Percentiles rank a stretch among this genome's conserved stretches.
These are phyloP conservation scores for Sapajus apella DNA, from an alignment of 2,113 vertebrate genomes.

Conservation along the genomic window DNA sequence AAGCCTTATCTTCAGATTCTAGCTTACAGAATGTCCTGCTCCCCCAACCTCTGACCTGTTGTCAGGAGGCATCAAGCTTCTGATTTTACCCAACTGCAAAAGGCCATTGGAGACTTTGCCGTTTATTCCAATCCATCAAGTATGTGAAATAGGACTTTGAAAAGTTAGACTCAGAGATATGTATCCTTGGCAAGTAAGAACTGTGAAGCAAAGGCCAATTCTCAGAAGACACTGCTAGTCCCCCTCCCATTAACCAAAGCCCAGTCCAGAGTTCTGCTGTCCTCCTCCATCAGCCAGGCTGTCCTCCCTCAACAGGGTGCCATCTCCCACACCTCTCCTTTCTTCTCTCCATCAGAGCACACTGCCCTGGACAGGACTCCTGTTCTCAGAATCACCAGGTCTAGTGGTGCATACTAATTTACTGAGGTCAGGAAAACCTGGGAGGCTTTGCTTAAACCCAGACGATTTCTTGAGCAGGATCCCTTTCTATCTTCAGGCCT, in stretches of 20 bases:
- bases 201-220: neutral
- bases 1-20: neutral
- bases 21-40: neutral
- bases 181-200: neutral
- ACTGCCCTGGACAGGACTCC: neutral
- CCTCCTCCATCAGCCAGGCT: neutral
- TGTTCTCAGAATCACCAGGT: neutral
- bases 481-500: neutral
- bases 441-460: neutral
- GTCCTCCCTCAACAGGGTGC: neutral
- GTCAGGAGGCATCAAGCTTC: neutral
- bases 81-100: neutral
- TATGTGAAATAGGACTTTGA: neutral
- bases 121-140: neutral
- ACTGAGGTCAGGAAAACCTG: neutral
- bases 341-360: neutral
- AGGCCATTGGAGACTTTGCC: neutral
- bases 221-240: neutral
- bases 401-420: neutral
- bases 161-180: neutral
- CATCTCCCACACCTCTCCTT: neutral
- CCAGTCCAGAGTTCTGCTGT: neutral
- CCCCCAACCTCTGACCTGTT: neutral
- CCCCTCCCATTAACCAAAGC: neutral
- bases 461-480: neutral